phyloP scores from a whole-genome alignment of 2,797 vertebrate genomes.

The Merluccius polli region DNA sequence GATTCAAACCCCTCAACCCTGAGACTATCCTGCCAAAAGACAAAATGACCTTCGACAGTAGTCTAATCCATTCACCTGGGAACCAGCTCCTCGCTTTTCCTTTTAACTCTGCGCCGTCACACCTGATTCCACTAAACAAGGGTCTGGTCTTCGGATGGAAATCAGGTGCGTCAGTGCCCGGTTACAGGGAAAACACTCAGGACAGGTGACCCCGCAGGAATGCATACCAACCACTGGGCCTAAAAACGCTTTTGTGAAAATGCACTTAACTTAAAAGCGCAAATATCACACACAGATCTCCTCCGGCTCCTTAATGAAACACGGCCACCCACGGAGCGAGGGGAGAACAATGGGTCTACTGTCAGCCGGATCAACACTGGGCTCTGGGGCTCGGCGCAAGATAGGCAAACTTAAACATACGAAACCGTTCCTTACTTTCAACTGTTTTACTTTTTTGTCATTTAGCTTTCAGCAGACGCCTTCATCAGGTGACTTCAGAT shows the following conservation, averaged over 20 bases:
- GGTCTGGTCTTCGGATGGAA: not conserved
- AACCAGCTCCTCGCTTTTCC: not conserved
- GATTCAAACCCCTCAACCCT: not conserved
- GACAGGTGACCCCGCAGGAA: constrained; percentile 1
- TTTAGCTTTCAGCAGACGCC: not conserved
- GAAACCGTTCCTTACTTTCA: too few species aligned
- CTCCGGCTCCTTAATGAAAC: not conserved
- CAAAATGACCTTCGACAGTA: not conserved
- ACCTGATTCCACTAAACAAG: not conserved
- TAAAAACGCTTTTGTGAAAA: not conserved
- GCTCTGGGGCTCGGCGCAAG: not conserved
- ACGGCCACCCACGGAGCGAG: not conserved
- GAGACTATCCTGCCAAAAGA: not conserved
- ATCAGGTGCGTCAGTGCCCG: not conserved
- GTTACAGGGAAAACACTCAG: not conserved
- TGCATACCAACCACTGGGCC: not conserved
- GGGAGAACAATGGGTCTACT: not conserved
- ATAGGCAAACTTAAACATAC: not conserved
- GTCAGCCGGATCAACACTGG: not conserved
- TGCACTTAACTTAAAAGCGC: not conserved
- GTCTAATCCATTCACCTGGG: not conserved
- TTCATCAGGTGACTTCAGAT: not conserved
- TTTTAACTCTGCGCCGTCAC: not conserved
- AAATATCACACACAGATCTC: constrained; percentile 2
- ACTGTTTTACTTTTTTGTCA: not conserved